Evolutionary conservation across 2,888 invertebrate species (phyloP).

Genomic region (Molorchus minor): DNA sequence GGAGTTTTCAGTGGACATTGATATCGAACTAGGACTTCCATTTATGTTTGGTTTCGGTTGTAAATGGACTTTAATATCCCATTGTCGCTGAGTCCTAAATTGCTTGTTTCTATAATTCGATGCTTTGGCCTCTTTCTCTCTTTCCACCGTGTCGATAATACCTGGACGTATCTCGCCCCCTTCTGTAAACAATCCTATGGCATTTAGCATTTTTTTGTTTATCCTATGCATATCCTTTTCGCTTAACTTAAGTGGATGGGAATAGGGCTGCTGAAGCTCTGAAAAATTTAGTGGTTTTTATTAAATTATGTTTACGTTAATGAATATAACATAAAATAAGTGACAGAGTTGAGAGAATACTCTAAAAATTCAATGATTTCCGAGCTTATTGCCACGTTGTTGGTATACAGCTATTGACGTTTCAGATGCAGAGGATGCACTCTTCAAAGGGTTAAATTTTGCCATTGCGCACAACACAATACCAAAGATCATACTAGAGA

Average conservation of each 20-base stretch:
- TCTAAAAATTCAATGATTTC: no score
- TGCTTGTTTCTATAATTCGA: slow-evolving; percentile 40
- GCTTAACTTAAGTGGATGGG: slow-evolving; percentile 41
- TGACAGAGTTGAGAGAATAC: no score
- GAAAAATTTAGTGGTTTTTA: no score
- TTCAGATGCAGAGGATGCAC: no score
- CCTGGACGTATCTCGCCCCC: slow-evolving; percentile 42
- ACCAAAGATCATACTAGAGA: no score
- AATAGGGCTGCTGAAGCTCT: no score
- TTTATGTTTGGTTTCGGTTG: slow-evolving; percentile 28
- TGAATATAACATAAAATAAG: no score
- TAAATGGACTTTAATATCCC: slow-evolving; percentile 39
- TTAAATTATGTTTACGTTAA: no score
- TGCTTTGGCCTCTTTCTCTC: slow-evolving; percentile 29
- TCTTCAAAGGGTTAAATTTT: no score
- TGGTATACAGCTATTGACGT: no score
- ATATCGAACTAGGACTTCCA: slow-evolving; percentile 14
- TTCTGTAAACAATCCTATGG: slow-evolving; percentile 44
- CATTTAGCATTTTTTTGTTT: slow-evolving; percentile 37
- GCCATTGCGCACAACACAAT: no score
- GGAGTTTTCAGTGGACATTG: slow-evolving; percentile 25
- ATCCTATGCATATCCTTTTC: slow-evolving; percentile 36
- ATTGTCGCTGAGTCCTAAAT: slow-evolving; percentile 40
- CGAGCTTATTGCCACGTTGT: no score
- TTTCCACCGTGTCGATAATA: slow-evolving; percentile 41